Percentiles rank a stretch among this genome's conserved stretches.
Evolutionary conservation across 1,140 invertebrate genomes (phyloP).

Genomic region (Drosophila pectinifera): DNA sequence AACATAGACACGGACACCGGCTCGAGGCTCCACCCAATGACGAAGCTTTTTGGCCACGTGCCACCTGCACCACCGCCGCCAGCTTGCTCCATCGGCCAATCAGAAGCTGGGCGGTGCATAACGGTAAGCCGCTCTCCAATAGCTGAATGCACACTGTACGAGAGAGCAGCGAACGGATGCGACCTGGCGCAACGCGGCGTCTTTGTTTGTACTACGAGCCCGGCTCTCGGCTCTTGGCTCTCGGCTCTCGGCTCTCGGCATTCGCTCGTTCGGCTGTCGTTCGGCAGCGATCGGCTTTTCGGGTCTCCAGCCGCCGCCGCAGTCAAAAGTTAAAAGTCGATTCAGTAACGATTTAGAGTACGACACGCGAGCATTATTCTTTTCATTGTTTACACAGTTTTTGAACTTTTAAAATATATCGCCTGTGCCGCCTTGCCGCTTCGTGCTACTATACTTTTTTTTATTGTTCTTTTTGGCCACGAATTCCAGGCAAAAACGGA

Average conservation of each 20-base stretch:
- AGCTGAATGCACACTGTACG: constrained; percentile 11
- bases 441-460: constrained; percentile 7
- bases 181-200: background rate
- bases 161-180: constrained; percentile 5
- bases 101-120: constrained; percentile 14
- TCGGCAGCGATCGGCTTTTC: constrained; percentile 2
- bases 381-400: constrained; percentile 10
- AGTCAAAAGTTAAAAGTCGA: constrained; percentile 68
- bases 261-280: background rate
- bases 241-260: background rate
- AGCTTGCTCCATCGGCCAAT: constrained; percentile 10
- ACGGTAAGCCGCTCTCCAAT: constrained; percentile 11
- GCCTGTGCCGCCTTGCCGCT: background rate
- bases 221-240: background rate
- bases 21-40: constrained; percentile 29
- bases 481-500: background rate
- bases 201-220: background rate
- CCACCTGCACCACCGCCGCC: constrained; percentile 22
- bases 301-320: background rate
- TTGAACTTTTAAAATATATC: constrained; percentile 1
- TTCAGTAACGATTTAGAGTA: constrained; percentile 76
- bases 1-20: constrained; percentile 3
- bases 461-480: constrained; percentile 8
- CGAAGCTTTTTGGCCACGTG: constrained; percentile 17
- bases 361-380: constrained; percentile 21